Percentiles rank a stretch among this genome's conserved stretches.
Conservation (phyloP, 2,113 vertebrate genomes). For the Hymenochirus boettgeri region DNA sequence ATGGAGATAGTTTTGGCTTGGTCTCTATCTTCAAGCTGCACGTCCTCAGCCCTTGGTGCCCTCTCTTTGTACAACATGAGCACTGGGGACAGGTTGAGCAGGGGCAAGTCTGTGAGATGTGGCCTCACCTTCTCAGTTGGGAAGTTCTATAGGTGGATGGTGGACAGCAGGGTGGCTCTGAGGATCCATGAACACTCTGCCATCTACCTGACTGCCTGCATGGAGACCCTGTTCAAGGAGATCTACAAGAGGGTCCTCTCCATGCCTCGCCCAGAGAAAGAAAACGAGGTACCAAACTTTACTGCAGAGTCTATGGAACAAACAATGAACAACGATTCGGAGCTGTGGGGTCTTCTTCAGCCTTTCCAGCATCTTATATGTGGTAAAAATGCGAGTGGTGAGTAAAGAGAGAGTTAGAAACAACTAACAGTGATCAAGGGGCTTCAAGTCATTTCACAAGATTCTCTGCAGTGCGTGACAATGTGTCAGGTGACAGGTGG, state of each 20-base stretch:
- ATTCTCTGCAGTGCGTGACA: neutral
- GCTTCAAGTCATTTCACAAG: neutral
- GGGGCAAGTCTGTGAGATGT: conserved; percentile 86
- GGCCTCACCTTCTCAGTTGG: conserved; percentile 90
- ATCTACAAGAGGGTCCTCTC: conserved; percentile 73
- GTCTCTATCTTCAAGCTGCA: conserved; percentile 80
- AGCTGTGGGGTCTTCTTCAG: conserved; percentile 87
- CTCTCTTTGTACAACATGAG: conserved; percentile 93
- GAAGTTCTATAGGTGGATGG: conserved; percentile 96
- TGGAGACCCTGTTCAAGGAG: conserved; percentile 89
- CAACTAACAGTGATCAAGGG: neutral
- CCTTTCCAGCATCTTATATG: conserved; percentile 87
- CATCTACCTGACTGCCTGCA: conserved; percentile 89
- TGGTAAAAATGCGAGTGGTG: conserved; percentile 88
- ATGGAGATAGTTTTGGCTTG: conserved; percentile 86
- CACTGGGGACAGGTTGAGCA: conserved; percentile 89
- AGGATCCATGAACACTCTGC: conserved; percentile 93
- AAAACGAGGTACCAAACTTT: conserved; percentile 72
- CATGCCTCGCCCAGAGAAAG: conserved; percentile 54
- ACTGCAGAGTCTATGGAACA: conserved; percentile 84
- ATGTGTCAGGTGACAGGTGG: too few relatives aligned
- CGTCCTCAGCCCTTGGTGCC: conserved; percentile 81
- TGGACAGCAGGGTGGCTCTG: conserved; percentile 85
- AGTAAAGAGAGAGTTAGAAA: conserved; percentile 55
- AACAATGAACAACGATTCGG: conserved; percentile 82